Evolutionary conservation across 1,140 invertebrate species (phyloP), one percentile per base, ranked within the genome.

Genomic region (Lepidostoma basale): DNA sequence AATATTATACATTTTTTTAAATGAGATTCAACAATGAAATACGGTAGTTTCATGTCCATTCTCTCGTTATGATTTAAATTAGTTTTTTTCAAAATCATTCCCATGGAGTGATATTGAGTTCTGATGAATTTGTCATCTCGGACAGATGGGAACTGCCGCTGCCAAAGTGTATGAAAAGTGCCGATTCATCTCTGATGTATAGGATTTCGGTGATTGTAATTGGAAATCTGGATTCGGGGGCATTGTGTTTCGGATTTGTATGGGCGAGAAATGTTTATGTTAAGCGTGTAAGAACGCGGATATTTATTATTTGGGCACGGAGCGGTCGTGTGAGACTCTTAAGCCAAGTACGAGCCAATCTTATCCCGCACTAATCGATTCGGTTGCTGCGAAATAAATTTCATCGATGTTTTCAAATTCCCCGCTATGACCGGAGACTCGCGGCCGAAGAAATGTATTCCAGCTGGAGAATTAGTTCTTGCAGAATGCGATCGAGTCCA

Each of bases 261-360:
- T 56, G 28, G 52, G n/a, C 52, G 36, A 56, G 28, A 56, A 56
- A 36, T 56, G 8, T 36, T 56, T 56, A 56, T 56, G 26, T 20
- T 56, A 49, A 49, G 28, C 52, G 52, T 56, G 18, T 56, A 56
- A 54, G 49, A 28, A 54, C 5, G 49, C 49, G 49, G 49, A 54
- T 54, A 18, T 33, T 6, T 56, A 56, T 56, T 33, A 47, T 10
- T 25, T 28, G 5, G 20, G 20, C 16, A 49, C 22, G 20, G 20
- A 14, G 26, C 22, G 22, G n/a, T 49, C 44, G 18, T 22, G 16
- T 14, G 36, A 14, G 36, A 40, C 36, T 14, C 12, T 40, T 40
- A 40, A 40, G 36, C 3, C 36, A n/a, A n/a, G n/a, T n/a, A n/a
- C n/a, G n/a, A n/a, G n/a, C n/a, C n/a, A n/a, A n/a, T n/a, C n/a